These are phyloP conservation scores for Dicyrtomina minuta DNA, from an alignment of 2,888 invertebrate species.

Conservation along the genomic window DNA sequence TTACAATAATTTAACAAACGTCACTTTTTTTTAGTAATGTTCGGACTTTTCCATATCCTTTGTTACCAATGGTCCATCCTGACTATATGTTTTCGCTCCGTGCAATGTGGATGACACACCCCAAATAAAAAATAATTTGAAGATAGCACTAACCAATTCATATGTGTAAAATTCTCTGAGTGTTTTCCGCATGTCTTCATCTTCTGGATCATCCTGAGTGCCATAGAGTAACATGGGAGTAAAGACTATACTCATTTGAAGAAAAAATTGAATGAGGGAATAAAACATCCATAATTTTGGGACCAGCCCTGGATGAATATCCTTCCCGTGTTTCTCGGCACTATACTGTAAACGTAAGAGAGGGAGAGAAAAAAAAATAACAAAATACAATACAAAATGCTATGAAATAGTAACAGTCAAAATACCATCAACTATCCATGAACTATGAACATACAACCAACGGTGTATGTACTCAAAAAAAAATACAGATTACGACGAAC, in stretches of 20 bases:
- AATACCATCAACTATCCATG: neutral
- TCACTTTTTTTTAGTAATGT: constrained; percentile 13
- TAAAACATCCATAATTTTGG: constrained; percentile 27
- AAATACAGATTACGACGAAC: neutral
- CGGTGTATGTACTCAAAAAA: neutral
- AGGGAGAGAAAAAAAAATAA: neutral
- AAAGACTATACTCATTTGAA: constrained; percentile 18
- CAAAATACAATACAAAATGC: constrained; percentile 2
- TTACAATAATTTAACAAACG: neutral
- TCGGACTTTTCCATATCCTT: constrained; percentile 7
- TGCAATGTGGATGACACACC: constrained; percentile 14
- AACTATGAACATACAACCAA: neutral
- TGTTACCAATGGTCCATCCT: constrained; percentile 7
- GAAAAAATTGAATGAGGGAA: constrained; percentile 13
- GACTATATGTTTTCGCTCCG: neutral
- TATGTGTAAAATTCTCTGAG: constrained; percentile 32
- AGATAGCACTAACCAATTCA: constrained; percentile 28
- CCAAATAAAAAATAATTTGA: constrained; percentile 37
- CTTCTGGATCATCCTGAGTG: neutral
- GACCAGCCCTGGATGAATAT: constrained; percentile 30
- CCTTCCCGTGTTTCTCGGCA: constrained; percentile 12
- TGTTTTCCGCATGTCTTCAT: neutral
- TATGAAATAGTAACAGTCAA: neutral
- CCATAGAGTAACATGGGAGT: constrained; percentile 19
- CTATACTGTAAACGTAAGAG: constrained; percentile 14